Percentiles rank a stretch among this genome's conserved stretches.
These are phyloP conservation scores for Drosophila arizonae DNA, from an alignment of 1,140 invertebrate species.

Conservation along the genomic window DNA sequence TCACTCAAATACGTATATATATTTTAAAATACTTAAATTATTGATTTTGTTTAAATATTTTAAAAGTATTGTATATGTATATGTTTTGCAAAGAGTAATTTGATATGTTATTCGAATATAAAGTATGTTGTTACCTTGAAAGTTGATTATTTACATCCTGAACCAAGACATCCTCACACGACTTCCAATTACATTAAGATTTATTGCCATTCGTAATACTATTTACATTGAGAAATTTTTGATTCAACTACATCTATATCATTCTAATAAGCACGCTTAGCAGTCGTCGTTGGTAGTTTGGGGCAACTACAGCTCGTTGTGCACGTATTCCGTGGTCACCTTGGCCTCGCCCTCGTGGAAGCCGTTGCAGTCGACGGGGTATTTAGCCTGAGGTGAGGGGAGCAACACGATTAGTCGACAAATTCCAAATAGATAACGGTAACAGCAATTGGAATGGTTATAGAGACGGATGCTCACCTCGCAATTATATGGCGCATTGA, in stretches of 20 bases:
- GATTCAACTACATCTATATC: slow-evolving; percentile 60
- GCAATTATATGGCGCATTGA: slow-evolving; percentile 84
- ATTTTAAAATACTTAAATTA: no score
- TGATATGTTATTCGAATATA: no score
- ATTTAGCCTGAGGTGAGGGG: slow-evolving; percentile 85
- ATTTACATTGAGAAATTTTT: slow-evolving; percentile 67
- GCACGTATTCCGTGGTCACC: slow-evolving; percentile 90
- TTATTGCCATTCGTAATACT: slow-evolving; percentile 77
- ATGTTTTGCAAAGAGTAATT: no score
- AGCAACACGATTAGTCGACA: slow-evolving; percentile 9
- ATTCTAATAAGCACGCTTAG: slow-evolving; percentile 56
- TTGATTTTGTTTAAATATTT: no score
- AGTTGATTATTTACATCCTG: no score
- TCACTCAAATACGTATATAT: no score
- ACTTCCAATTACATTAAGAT: slow-evolving; percentile 61
- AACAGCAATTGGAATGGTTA: neutral
- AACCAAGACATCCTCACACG: neutral
- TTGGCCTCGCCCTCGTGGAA: slow-evolving; percentile 91
- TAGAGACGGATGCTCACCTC: slow-evolving; percentile 76
- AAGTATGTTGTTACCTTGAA: no score
- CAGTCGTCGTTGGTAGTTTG: slow-evolving; percentile 1
- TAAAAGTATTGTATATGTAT: no score
- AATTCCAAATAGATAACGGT: slow-evolving; percentile 36
- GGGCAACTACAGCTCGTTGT: slow-evolving; percentile 87
- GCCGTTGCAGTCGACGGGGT: slow-evolving; percentile 88